phyloP scores from a whole-genome alignment of 1,140 invertebrate genomes.

The Drosophila bipectinata region DNA sequence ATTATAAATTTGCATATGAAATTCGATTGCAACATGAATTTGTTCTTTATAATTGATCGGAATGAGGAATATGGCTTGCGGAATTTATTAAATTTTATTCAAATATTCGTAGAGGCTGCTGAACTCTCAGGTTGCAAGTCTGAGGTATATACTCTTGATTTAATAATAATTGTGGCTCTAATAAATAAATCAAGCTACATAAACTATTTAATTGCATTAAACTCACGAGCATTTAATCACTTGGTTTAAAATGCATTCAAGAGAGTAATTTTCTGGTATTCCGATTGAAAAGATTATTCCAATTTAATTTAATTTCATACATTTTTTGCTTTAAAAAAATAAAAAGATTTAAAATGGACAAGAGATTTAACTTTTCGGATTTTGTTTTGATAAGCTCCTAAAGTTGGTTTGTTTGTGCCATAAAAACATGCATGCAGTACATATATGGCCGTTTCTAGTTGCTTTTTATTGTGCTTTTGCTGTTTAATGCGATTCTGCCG shows the following conservation, averaged over 20 bases:
- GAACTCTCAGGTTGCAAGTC: not conserved
- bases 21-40: conserved; percentile 20
- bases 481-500: conserved; percentile 15
- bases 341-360: not conserved
- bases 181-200: conserved; percentile 11
- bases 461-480: conserved; percentile 17
- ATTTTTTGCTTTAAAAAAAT: not conserved
- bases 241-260: not conserved
- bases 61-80: conserved; percentile 6
- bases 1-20: conserved; percentile 40
- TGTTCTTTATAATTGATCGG: conserved; percentile 8
- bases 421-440: conserved; percentile 3
- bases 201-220: conserved; percentile 25
- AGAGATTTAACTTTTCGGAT: conserved; percentile 10
- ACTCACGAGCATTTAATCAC: not conserved
- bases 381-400: conserved; percentile 39
- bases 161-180: not conserved
- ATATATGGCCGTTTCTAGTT: conserved; percentile 14
- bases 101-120: not conserved
- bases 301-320: conserved; percentile 3
- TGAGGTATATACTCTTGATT: not conserved
- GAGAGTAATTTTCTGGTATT: not conserved
- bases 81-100: conserved; percentile 5
- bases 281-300: conserved; percentile 3
- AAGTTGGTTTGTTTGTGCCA: conserved; percentile 11